Evolutionary conservation across 1,140 invertebrate genomes (phyloP), one percentile per base, ranked within the genome.

Genomic region (Bombus superbus): DNA sequence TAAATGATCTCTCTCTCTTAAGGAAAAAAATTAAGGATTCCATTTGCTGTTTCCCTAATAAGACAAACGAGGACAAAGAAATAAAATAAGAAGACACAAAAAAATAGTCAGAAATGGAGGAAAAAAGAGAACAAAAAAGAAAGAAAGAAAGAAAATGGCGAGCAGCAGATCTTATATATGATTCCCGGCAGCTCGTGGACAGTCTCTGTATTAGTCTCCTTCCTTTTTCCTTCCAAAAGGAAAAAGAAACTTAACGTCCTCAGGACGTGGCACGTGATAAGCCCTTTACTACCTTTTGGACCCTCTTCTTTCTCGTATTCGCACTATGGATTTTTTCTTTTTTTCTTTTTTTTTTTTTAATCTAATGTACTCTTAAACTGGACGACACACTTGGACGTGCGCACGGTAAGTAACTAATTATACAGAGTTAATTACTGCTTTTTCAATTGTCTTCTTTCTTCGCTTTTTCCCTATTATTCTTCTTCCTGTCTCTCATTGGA

Each of bases 281-380:
- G 86, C 83, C 90, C 81, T 64, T 62, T 88, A 75, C 80, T 88
- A 85, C 64, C 42, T 66, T 83, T 92, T 92, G 91, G 91, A 92
- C 91, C 92, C 92, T 91, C 90, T 91, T 91, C 88, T 90, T 91
- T 91, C 86, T 90, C 85, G 71, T 84, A 85, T 82, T 83, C 87
- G 42, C 69, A 86, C 78, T 77, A 35, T 83, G 18, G n/a, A 62
- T 35, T 2, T 53, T 68, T 68, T 32, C 53, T 76, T 83, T 81
- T 88, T 86, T 75, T 86, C 66, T 78, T 78, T 74, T 81, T 82
- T 74, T 81, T 82, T 64, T 81, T 72, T 91, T 84, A 85, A 81
- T 86, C 81, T 81, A 88, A 88, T 74, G 71, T 86, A 86, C 38
- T 89, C 74, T 90, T 90, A 87, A 91, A 89, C 66, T 93, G 91